phyloP scores from a whole-genome alignment of 2,113 vertebrate genomes.

The Mus musculus region DNA sequence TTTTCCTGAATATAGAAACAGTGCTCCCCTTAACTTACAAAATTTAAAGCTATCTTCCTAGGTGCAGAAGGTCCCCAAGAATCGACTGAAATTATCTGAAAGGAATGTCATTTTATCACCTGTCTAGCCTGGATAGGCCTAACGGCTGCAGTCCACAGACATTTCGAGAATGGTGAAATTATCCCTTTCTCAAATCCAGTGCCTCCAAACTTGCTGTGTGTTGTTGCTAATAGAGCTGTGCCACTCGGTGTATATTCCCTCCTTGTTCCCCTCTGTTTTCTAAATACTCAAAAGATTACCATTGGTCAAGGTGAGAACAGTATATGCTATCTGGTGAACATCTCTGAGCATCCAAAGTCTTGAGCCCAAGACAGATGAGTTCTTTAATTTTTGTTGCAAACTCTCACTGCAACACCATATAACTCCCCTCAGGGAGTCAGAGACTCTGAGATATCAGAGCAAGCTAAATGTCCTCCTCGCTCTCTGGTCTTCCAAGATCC shows the following conservation, averaged over 20 bases:
- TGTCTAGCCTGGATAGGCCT: neutral
- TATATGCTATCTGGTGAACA: neutral
- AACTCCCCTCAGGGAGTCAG: neutral
- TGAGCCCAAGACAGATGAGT: neutral
- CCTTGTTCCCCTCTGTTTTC: neutral
- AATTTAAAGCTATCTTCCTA: neutral
- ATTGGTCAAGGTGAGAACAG: neutral
- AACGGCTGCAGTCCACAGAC: neutral
- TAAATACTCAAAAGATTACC: neutral
- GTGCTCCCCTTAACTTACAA: neutral
- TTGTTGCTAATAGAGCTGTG: neutral
- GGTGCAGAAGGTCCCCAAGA: neutral
- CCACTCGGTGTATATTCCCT: neutral
- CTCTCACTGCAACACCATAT: neutral
- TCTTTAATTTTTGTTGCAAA: neutral
- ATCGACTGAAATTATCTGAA: constrained; percentile 1
- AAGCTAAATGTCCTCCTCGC: neutral
- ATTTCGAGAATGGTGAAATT: neutral
- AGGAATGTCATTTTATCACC: neutral
- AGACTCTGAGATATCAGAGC: neutral
- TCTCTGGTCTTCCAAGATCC: neutral
- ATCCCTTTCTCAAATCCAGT: neutral
- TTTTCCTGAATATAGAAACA: neutral
- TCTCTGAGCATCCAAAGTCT: neutral
- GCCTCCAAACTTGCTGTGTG: neutral